Evolutionary conservation across 2,113 vertebrate species (phyloP), one percentile per base, ranked within the genome.

Genomic region (Herpetotheres cachinnans): DNA sequence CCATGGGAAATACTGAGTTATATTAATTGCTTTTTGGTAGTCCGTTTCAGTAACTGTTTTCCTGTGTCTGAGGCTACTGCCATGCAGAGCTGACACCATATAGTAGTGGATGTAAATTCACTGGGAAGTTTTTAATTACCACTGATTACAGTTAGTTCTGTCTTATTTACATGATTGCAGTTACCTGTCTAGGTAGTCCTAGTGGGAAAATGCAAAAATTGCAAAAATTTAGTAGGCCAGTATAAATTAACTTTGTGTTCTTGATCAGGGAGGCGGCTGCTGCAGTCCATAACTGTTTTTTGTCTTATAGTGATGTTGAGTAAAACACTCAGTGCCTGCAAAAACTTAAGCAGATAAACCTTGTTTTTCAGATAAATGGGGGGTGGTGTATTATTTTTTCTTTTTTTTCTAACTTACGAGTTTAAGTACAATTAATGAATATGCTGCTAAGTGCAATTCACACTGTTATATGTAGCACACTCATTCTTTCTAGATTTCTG

Each of bases 251-350:
- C 63, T 92, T 80, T 1, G 2, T 82, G 67, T 62, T 89, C 38
- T 77, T 80, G 55, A 29, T 62, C 22, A 85, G 63, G 56, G 66
- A 63, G 40, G 29, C 59, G n/a, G 80, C 29, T 72, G 80, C 77
- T 56, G 44, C 47, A 63, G 0, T 79, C 30, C 1, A 0, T 22
- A 72, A 82, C 9, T 78, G 56, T 0, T 46, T 86, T 73, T 70
- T 66, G 59, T 81, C 67, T 77, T 81, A 19, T 10, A 18, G 13
- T 56, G 32, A 20, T 83, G 67, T 20, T 70, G 30, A 83, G 55
- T 80, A 58, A 90, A 95, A 62, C 32, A 34, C 5, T 59, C 8
- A 18, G 72, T 89, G 38, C 46, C 67, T 93, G 55, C 32, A 82
- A 83, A 81, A 91, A 74, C n/a, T 81, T 81, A 61, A 65, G 54